Base-by-base conservation (phyloP, 2,888 invertebrate genomes). In the Rotaria sp. region DNA sequence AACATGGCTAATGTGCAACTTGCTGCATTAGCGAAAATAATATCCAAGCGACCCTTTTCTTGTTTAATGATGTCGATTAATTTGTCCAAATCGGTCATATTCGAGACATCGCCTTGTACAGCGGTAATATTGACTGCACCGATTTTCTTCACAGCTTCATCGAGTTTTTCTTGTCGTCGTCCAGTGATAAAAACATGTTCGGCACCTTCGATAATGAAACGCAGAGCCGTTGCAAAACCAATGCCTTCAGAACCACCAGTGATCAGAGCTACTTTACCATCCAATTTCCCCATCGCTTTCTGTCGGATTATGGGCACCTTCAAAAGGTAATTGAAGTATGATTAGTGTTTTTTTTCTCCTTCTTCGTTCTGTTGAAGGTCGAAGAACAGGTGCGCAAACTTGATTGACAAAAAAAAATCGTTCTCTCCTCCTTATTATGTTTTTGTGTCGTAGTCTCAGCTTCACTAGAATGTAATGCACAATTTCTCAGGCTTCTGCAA, bases 151-250 rank as follows among this genome's bases (percentile, higher is more conserved):
- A 75, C 35, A 3, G 75, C 75, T 24, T 75, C 75, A 26, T 75
- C 41, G 4, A 75, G 75, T 24, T n/a, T 30, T 75, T 75, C 30
- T 75, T 75, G 75, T 38, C 41, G 75, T 41, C 75, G 75, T 75
- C 75, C 75, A 41, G 75, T 75, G 38, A 75, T 75, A 26, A 75
- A 75, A 26, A 75, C 75, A 41, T 75, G 75, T 41, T 75, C 75
- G 3, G 75, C 75, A 13, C 75, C 75, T 75, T 75, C 75, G 21
- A 11, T 13, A 41, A 75, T 38, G 21, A 75, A 75, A 18, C 75
- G 75, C 35, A 41, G 41, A 38, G 75, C 75, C n/a, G 75, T 75
- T 2, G 75, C 38, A 18, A 75, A 75, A 41, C 75, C 75, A 75
- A 75, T 75, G 1, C 75, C 75, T 24, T 21, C 38, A 10, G 75